Evolutionary conservation across 2,888 invertebrate genomes (phyloP).

Genomic region (Hirtodrosophila duncani): DNA sequence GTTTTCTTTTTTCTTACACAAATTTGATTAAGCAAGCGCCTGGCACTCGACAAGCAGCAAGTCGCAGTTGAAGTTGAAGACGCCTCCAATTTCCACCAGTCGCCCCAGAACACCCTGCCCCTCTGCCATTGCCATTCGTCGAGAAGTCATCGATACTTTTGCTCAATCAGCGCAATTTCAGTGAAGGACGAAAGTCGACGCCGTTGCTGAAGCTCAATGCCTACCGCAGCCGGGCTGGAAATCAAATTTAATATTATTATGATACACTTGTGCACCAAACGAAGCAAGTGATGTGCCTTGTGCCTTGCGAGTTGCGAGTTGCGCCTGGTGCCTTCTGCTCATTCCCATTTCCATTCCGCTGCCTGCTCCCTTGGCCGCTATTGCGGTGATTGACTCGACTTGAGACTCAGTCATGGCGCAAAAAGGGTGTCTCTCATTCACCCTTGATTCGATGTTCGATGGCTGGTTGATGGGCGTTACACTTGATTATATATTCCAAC

Average conservation of each 20-base stretch:
- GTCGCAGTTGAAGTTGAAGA: too few relatives aligned
- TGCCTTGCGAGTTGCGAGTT: constrained; percentile 17
- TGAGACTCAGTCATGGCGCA: constrained; percentile 46
- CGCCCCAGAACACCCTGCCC: constrained; percentile 6
- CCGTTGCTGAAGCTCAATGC: constrained; percentile 19
- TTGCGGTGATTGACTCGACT: constrained; percentile 48
- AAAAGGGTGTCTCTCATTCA: background rate
- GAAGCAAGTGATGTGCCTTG: constrained; percentile 65
- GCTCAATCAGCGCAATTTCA: constrained; percentile 70
- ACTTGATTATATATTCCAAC: constrained; percentile 73
- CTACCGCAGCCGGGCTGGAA: constrained; percentile 57
- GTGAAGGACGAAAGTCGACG: constrained; percentile 38
- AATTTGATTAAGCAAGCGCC: constrained; percentile 34
- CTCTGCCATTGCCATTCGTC: too few relatives aligned
- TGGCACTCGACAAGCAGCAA: too few relatives aligned
- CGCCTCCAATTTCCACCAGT: too few relatives aligned
- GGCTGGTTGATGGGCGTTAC: constrained; percentile 22
- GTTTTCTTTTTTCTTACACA: constrained; percentile 21
- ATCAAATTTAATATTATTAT: constrained; percentile 74
- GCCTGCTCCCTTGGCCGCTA: constrained; percentile 10
- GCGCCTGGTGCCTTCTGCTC: background rate
- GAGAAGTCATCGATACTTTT: constrained; percentile 73
- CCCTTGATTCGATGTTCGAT: constrained; percentile 2
- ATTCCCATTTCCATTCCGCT: constrained; percentile 11
- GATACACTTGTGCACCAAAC: constrained; percentile 70